Evolutionary conservation across 2,888 invertebrate species (phyloP).

Genomic region (Agonopterix alstromeriana): DNA sequence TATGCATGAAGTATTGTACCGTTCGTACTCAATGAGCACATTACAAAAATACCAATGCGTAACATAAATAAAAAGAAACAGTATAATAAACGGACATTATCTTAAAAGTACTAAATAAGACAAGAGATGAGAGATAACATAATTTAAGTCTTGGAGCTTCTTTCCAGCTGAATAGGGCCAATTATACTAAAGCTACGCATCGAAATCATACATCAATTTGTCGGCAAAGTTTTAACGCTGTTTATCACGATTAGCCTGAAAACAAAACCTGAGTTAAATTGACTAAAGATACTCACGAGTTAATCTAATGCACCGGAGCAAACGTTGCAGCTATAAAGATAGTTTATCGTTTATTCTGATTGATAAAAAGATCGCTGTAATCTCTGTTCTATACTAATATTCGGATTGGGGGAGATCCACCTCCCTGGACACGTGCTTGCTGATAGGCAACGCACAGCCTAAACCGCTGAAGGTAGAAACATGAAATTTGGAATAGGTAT

Average conservation of each 20-base stretch:
- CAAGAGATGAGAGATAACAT: constrained; percentile 26
- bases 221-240: constrained; percentile 41
- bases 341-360: no score
- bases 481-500: no score
- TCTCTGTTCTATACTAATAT: no score
- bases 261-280: constrained; percentile 16
- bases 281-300: no score
- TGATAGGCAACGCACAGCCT: no score
- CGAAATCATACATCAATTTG: constrained; percentile 36
- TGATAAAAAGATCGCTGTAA: no score
- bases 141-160: constrained; percentile 14
- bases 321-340: no score
- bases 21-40: background rate
- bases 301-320: no score
- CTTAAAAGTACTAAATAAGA: constrained; percentile 31
- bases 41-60: background rate
- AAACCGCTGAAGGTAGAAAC: no score
- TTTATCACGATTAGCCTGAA: constrained; percentile 39
- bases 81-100: constrained; percentile 21
- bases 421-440: no score
- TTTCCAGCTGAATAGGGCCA: constrained; percentile 6
- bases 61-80: constrained; percentile 11
- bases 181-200: constrained; percentile 6
- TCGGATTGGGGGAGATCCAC: no score
- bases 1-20: background rate